Evolutionary conservation across 2,888 invertebrate genomes (phyloP).

Genomic region (Machimus rusticus): DNA sequence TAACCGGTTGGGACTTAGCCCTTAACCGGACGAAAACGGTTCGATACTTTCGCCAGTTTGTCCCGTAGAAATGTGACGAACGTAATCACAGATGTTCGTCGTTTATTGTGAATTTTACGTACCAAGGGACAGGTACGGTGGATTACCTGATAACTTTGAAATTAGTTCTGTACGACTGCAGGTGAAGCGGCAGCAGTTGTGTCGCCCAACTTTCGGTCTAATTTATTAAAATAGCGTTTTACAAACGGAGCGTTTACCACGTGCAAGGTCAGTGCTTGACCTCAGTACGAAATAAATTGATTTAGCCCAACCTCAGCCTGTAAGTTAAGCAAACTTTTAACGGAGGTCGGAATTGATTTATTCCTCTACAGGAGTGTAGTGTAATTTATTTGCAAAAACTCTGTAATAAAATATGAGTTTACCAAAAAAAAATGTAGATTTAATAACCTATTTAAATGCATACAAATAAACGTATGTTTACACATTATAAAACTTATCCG

Average conservation of each 20-base stretch:
- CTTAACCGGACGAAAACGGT: conserved; percentile 5
- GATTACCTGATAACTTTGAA: conserved; percentile 38
- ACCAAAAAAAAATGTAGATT: not conserved
- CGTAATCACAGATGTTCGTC: conserved; percentile 42
- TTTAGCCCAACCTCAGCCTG: not conserved
- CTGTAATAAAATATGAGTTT: not conserved
- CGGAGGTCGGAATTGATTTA: not conserved
- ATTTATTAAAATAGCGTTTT: not conserved
- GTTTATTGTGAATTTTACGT: conserved; percentile 44
- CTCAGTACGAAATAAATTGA: not conserved
- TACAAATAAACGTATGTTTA: not conserved
- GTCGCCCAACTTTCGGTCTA: not conserved
- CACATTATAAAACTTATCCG: not conserved
- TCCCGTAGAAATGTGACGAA: conserved; percentile 38
- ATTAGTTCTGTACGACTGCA: conserved; percentile 19
- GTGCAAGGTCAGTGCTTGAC: not conserved
- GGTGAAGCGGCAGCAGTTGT: not conserved
- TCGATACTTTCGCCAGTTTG: conserved; percentile 23
- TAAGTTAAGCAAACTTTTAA: not conserved
- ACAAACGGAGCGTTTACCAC: not conserved
- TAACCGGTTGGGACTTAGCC: conserved; percentile 28
- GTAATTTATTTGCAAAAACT: not conserved
- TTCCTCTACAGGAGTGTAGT: not conserved
- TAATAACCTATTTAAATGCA: not conserved
- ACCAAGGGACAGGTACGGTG: conserved; percentile 19